These are phyloP conservation scores for Dimorphilus gyrociliatus DNA, from an alignment of 2,888 invertebrate species.

Conservation along the genomic window DNA sequence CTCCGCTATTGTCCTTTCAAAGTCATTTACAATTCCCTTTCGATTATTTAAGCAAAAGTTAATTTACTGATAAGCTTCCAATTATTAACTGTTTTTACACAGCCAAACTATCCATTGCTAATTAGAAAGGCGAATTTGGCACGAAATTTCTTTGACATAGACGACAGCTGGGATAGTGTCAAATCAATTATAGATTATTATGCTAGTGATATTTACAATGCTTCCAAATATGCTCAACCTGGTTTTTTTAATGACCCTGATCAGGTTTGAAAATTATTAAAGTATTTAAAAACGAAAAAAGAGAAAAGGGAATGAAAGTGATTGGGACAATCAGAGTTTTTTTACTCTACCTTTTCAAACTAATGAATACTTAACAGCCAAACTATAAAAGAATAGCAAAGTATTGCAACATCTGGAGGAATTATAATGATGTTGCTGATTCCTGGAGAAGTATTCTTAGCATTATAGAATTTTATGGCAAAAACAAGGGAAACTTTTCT, in stretches of 20 bases:
- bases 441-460: conserved; percentile 77
- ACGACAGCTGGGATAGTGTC: conserved; percentile 79
- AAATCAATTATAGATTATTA: conserved; percentile 84
- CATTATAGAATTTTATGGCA: conserved; percentile 84
- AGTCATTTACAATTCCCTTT: no score
- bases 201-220: conserved; percentile 73
- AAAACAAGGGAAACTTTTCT: conserved; percentile 73
- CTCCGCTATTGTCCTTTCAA: no score
- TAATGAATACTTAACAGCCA: conserved; percentile 46
- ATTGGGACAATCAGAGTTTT: no score
- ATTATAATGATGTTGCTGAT: conserved; percentile 83
- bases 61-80: no score
- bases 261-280: no score
- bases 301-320: no score
- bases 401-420: conserved; percentile 80
- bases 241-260: conserved; percentile 13
- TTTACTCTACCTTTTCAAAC: no score
- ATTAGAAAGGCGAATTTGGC: conserved; percentile 74
- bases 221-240: conserved; percentile 54
- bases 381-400: conserved; percentile 68
- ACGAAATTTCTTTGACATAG: conserved; percentile 85
- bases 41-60: no score
- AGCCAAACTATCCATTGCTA: conserved; percentile 73
- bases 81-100: no score
- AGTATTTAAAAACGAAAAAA: no score